phyloP scores from a whole-genome alignment of 2,888 invertebrate species.

The Scrobipalpa costella region DNA sequence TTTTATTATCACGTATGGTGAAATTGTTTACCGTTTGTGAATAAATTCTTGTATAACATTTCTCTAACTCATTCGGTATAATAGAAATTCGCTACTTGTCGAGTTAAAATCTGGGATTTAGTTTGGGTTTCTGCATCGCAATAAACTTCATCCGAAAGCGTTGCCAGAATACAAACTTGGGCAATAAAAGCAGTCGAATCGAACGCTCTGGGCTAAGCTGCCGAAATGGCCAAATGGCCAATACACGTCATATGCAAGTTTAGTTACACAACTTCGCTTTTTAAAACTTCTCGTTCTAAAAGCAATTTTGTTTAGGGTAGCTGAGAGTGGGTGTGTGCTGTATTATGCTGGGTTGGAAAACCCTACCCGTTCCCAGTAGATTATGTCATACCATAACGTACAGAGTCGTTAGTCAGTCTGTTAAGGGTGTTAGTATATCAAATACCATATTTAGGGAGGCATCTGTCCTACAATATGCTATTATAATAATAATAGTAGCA shows the following conservation, averaged over 20 bases:
- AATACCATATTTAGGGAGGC: no score
- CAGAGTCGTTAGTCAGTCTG: no score
- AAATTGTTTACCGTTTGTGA: no score
- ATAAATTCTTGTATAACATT: no score
- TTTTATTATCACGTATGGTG: no score
- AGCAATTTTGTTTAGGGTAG: neutral
- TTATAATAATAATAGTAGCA: no score
- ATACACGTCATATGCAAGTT: neutral
- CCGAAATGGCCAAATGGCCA: slow-evolving; percentile 8
- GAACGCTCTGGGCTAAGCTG: slow-evolving; percentile 8
- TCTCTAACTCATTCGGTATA: neutral
- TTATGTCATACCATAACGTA: no score
- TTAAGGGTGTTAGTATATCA: no score
- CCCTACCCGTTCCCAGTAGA: no score
- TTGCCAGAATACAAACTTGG: neutral
- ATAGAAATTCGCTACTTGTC: neutral
- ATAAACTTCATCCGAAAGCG: slow-evolving; percentile 1
- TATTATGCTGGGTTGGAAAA: no score
- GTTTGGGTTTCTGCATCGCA: neutral
- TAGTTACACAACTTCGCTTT: neutral
- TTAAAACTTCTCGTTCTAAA: neutral
- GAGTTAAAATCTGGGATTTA: neutral
- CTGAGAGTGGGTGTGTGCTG: no score
- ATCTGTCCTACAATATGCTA: no score
- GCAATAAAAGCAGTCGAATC: neutral